phyloP scores from a whole-genome alignment of 2,888 invertebrate genomes.

The Achlya flavicornis region DNA sequence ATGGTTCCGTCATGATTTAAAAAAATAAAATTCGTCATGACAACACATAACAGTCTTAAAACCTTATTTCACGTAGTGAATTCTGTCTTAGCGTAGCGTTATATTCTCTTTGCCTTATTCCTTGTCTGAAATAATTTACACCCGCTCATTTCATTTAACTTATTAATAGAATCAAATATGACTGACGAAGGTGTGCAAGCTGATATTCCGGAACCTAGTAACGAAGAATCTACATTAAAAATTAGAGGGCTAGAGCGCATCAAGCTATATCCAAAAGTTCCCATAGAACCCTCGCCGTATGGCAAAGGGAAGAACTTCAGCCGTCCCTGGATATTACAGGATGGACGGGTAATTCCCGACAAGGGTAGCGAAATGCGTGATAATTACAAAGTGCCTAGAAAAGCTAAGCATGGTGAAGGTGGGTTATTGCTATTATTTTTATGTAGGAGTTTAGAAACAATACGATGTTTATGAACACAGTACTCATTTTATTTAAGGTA shows the following conservation, averaged over 20 bases:
- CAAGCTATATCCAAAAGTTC: conserved; percentile 67
- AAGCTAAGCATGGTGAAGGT: conserved; percentile 58
- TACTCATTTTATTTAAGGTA: conserved; percentile 54
- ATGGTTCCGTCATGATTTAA: neutral
- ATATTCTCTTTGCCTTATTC: too few relatives aligned
- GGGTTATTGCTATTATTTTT: conserved; percentile 13
- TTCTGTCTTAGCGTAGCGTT: too few relatives aligned
- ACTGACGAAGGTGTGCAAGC: conserved; percentile 64
- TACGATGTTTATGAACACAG: too few relatives aligned
- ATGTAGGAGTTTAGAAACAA: neutral
- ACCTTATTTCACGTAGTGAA: neutral
- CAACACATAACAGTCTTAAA: conserved; percentile 17
- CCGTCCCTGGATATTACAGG: conserved; percentile 75
- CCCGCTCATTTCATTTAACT: neutral
- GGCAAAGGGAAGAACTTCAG: conserved; percentile 70
- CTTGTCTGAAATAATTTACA: neutral
- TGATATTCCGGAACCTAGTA: conserved; percentile 59
- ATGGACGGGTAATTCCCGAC: conserved; percentile 63
- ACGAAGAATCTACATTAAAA: conserved; percentile 57
- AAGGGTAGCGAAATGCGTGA: conserved; percentile 73
- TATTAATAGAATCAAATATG: conserved; percentile 25
- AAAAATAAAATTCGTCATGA: conserved; percentile 23
- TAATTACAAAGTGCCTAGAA: conserved; percentile 57
- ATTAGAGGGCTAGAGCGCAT: conserved; percentile 69
- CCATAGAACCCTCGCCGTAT: conserved; percentile 70